Conservation (phyloP, 2,888 invertebrate genomes). For the Limnephilus rhombicus region DNA sequence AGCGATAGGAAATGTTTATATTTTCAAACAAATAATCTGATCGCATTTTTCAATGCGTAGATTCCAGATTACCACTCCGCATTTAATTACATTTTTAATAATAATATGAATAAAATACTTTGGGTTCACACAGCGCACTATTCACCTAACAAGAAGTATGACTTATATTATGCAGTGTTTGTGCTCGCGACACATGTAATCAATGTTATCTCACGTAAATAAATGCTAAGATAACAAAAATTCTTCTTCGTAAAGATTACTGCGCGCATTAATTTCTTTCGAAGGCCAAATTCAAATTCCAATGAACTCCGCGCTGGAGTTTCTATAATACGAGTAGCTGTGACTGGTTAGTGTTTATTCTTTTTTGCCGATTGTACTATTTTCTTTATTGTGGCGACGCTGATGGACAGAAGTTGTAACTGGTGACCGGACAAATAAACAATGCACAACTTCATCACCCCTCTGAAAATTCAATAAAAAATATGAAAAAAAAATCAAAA, state of each 20-base stretch:
- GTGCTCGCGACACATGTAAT: not conserved
- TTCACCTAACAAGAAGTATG: not conserved
- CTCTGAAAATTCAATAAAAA: too few relatives aligned
- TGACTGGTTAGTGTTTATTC: not conserved
- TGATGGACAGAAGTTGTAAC: not conserved
- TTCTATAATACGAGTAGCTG: not conserved
- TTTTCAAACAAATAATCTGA: constrained; percentile 15
- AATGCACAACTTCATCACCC: too few relatives aligned
- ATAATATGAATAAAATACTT: not conserved
- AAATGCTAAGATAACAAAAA: constrained; percentile 7
- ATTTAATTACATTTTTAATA: not conserved
- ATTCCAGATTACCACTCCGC: not conserved
- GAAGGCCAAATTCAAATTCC: not conserved
- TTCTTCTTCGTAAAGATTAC: not conserved
- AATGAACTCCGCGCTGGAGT: not conserved
- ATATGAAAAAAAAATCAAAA: too few relatives aligned
- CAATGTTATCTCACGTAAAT: not conserved
- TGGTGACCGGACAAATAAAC: too few relatives aligned
- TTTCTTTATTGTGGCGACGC: not conserved
- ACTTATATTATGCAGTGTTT: not conserved
- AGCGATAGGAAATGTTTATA: not conserved
- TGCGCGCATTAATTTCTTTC: not conserved
- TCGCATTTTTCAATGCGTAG: not conserved
- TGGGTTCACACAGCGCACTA: not conserved
- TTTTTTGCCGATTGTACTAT: not conserved